Base-by-base conservation (phyloP, 2,888 invertebrate genomes). In the Sarcophaga carnaria region DNA sequence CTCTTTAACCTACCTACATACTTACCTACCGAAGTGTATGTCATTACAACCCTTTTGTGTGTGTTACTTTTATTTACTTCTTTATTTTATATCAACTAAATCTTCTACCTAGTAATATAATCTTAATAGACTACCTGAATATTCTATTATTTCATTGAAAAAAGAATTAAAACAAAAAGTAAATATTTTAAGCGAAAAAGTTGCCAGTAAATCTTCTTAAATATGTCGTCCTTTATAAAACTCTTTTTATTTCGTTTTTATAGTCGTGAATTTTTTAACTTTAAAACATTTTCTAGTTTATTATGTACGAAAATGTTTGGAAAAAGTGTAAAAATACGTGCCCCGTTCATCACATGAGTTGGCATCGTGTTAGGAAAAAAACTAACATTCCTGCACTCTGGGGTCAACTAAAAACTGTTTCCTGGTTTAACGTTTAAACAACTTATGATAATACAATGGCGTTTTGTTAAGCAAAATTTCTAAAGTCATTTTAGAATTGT, bases 221-320 rank as follows among this genome's bases (percentile, higher is more conserved):
- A 37, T 37, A 37, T 37, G 37, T 37, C 37, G 37, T 37, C 37
- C 37, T 1, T 37, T 37, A 1, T 37, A 37, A 37, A 6, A 37
- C 0, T 1, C 6, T 37, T 37, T 37, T 37, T 27, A 76, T 76
- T 84, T 70, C 27, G n/a, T 62, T 37, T 37, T 37, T 37, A 0
- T 37, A 12, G 67, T 83, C 83, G 78, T 64, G 69, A 14, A 54
- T 85, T 80, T 20, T 37, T 77, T 77, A 85, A 77, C 77, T 80
- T 80, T 63, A 66, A 37, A 37, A 76, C 85, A 72, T 80, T 71
- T 83, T 80, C 69, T 72, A 80, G 85, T 80, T 85, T 66, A 78
- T 81, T 80, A 85, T 81, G 85, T 74, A 85, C 74, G 74, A 75
- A 67, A 77, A 80, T 78, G 63, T 77, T 66, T 49, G 20, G 71